These are phyloP conservation scores for Manis crassicaudata DNA, from an alignment of 2,797 vertebrate genomes.

Conservation along the genomic window DNA sequence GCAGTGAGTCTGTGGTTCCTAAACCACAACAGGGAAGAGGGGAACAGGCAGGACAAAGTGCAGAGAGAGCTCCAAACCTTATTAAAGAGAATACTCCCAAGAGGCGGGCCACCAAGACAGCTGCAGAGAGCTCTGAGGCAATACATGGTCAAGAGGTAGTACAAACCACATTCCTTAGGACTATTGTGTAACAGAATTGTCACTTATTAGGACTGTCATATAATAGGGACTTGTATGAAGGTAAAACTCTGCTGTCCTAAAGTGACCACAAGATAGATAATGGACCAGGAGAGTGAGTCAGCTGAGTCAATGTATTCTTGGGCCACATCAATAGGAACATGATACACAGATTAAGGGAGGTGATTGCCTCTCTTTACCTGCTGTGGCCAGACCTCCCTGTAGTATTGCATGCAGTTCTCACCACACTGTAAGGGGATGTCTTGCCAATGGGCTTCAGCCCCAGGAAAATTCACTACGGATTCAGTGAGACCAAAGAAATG, in stretches of 20 bases:
- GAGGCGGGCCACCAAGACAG: not conserved
- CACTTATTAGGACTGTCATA: not conserved
- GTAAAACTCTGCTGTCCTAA: not conserved
- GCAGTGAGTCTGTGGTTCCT: not conserved
- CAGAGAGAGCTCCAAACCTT: too few species aligned
- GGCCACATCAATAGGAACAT: not conserved
- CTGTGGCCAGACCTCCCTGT: not conserved
- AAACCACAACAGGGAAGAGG: not conserved
- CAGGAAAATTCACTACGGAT: too few species aligned
- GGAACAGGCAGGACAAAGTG: not conserved
- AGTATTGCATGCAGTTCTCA: not conserved
- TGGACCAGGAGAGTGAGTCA: not conserved
- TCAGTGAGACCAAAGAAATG: too few species aligned
- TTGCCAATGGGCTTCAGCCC: too few species aligned
- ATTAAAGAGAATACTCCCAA: not conserved
- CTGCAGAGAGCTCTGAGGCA: not conserved
- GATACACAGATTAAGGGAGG: not conserved
- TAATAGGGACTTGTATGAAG: not conserved
- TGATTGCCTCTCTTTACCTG: not conserved
- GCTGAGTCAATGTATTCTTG: not conserved
- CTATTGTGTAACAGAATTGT: not conserved
- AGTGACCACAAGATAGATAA: not conserved
- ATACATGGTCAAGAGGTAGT: fast-evolving
- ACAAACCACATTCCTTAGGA: not conserved
- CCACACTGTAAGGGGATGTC: not conserved